Conservation (phyloP, 2,113 vertebrate genomes). For the Clinocottus analis region DNA sequence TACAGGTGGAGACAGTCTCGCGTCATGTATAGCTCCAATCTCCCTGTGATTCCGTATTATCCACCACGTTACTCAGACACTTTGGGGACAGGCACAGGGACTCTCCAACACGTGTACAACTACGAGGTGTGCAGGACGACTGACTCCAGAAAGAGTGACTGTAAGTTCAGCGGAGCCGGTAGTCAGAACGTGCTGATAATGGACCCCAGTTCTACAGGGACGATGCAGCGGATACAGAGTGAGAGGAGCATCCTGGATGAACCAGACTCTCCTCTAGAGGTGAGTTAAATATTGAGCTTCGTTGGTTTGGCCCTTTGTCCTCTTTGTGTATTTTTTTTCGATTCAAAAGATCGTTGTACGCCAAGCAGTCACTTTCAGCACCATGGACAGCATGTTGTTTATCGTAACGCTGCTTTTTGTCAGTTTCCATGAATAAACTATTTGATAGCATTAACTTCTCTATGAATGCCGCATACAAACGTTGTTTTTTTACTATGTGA, state of each 20-base stretch:
- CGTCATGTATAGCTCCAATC: background rate
- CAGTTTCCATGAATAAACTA: background rate
- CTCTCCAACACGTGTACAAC: no score
- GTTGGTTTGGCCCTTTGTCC: no score
- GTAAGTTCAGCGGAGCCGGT: no score
- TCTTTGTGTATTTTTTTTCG: background rate
- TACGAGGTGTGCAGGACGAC: no score
- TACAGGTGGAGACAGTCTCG: background rate
- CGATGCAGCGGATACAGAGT: no score
- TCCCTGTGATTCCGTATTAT: constrained; percentile 21
- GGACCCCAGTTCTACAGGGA: no score
- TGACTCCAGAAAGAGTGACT: no score
- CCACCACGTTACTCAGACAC: constrained; percentile 41
- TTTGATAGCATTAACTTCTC: background rate
- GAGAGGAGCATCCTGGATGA: background rate
- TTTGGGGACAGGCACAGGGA: constrained; percentile 9
- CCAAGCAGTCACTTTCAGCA: background rate
- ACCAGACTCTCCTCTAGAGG: constrained; percentile 59
- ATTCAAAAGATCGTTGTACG: background rate
- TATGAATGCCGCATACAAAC: background rate
- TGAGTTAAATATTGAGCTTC: background rate
- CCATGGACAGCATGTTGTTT: no score
- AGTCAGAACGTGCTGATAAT: no score
- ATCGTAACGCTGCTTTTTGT: background rate
- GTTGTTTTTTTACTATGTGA: background rate